Evolutionary conservation across 1,140 invertebrate genomes (phyloP).

Genomic region (Ips typographus): DNA sequence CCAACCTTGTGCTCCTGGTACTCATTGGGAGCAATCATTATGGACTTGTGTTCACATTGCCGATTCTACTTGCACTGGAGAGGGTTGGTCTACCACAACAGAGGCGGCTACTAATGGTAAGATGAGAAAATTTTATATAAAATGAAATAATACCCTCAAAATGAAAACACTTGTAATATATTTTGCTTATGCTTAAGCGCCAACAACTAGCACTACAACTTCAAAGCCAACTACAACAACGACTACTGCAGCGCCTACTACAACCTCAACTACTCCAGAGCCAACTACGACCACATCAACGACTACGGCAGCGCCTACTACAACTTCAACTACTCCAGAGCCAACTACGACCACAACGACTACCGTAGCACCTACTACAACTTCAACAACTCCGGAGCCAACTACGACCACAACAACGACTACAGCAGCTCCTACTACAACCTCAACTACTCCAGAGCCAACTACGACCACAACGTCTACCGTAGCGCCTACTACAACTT

Average conservation of each 20-base stretch:
- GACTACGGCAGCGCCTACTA: slow-evolving; percentile 1
- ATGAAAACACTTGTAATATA: background rate
- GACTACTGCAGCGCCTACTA: background rate
- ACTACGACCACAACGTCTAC: too few species aligned
- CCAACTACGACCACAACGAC: background rate
- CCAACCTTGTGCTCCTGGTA: slow-evolving; percentile 46
- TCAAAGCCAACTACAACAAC: slow-evolving; percentile 1
- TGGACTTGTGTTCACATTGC: slow-evolving; percentile 30
- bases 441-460: too few species aligned
- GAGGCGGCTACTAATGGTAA: too few species aligned
- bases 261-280: slow-evolving; percentile 7
- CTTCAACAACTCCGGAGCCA: too few species aligned
- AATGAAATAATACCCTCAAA: too few species aligned
- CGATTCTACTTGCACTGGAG: slow-evolving; percentile 18
- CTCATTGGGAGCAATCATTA: slow-evolving; percentile 50
- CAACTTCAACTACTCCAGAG: slow-evolving; percentile 11
- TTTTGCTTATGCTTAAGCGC: slow-evolving; percentile 10
- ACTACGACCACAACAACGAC: too few species aligned
- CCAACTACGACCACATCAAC: slow-evolving; percentile 5
- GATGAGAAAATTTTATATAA: too few species aligned
- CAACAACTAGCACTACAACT: slow-evolving; percentile 7
- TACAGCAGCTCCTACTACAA: too few species aligned
- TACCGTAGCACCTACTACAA: too few species aligned
- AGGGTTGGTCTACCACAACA: slow-evolving; percentile 17
- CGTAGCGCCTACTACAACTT: too few species aligned